Evolutionary conservation across 2,797 vertebrate species (phyloP), one percentile per base, ranked within the genome.

Genomic region (Aplochiton taeniatus): DNA sequence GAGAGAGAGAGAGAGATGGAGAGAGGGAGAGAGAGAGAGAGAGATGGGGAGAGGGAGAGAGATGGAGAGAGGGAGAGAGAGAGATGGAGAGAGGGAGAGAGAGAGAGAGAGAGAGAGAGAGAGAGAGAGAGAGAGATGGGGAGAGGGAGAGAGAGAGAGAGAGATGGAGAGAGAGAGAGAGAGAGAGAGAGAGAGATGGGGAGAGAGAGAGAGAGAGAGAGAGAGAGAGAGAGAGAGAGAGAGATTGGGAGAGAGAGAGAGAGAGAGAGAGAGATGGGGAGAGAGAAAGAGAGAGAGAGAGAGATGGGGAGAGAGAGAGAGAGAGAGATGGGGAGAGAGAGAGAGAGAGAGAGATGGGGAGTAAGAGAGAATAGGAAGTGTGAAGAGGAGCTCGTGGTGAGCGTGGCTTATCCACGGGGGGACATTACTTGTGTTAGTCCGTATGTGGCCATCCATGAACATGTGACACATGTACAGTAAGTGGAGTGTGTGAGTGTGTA

Each of bases 101-200:
- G n/a, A 12, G 11, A 31, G 9, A 55, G 19, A 72, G 74, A n/a
- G 67, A 42, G 44, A 48, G 56, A 67, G 73, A 14, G 43, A 7
- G 58, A 20, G 14, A 44, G 56, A 44, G 13, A 7, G 16, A 17
- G 8, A 19, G 12, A 46, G 16, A 46, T 9, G 17, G 44, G 44
- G 17, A 14, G 20, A 8, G 57, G 9, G 54, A 19, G 54, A 52
- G 16, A 17, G 16, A n/a, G 51, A 18, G 51, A 14, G 20, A 58
- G 57, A 43, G 16, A 11, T 41, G 41, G 72, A n/a, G n/a, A n/a
- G n/a, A n/a, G n/a, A n/a, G n/a, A n/a, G 69, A 72, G 70, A 45
- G 58, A 14, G 42, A 61, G 16, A 50, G 49, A 63, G 50, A 63
- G 49, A 61, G 20, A 61, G 19, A 51, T 43, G 19, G 59, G 31